Conservation (phyloP, 1,140 invertebrate species). For the Pachyrhynchus sulphureomaculatus region DNA sequence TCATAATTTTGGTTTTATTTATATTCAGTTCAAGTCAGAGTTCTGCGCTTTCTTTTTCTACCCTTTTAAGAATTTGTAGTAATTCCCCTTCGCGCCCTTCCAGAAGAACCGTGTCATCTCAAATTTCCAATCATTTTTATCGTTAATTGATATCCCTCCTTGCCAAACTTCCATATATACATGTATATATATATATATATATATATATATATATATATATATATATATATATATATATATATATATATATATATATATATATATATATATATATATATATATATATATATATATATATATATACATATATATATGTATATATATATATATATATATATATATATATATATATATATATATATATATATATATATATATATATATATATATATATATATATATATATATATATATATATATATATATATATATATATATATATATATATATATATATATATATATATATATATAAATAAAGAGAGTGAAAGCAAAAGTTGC, state of each 20-base stretch:
- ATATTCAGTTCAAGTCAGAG: no score
- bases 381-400: slow-evolving; percentile 3
- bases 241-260: slow-evolving; percentile 3
- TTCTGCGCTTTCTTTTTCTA: no score
- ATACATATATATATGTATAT: slow-evolving; percentile 1
- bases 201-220: slow-evolving; percentile 4
- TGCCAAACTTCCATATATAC: background rate
- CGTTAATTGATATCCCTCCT: no score
- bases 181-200: background rate
- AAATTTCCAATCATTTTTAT: no score
- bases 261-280: background rate
- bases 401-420: background rate
- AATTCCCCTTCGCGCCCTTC: no score
- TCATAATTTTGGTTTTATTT: no score
- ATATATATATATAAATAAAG: no score
- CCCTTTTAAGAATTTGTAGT: no score
- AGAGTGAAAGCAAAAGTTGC: no score
- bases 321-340: slow-evolving; percentile 4
- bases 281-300: slow-evolving; percentile 3
- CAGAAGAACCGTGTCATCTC: no score
- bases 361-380: slow-evolving; percentile 4
- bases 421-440: background rate
- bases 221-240: slow-evolving; percentile 4
- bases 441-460: no score
- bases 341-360: slow-evolving; percentile 3